Conservation (phyloP, 2,888 invertebrate genomes). For the Cancer borealis region DNA sequence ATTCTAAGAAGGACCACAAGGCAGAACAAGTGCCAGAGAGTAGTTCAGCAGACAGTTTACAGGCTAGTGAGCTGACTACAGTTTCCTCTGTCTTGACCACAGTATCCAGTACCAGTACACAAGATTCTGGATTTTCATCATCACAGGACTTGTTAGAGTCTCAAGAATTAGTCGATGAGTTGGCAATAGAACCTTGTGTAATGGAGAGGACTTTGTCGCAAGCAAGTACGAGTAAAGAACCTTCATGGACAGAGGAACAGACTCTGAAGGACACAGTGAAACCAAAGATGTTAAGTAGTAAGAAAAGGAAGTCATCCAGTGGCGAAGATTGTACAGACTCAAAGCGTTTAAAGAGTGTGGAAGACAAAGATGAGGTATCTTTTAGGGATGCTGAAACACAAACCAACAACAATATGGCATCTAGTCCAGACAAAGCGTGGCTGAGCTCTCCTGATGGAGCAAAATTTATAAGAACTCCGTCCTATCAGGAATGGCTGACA, state of each 20-base stretch:
- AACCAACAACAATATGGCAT: background rate
- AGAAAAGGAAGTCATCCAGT: constrained; percentile 45
- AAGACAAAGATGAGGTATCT: constrained; percentile 6
- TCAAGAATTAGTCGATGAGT: background rate
- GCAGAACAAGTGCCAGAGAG: background rate
- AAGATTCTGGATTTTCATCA: constrained; percentile 60
- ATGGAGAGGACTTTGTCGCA: background rate
- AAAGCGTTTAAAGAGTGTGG: background rate
- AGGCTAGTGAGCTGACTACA: background rate
- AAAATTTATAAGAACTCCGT: background rate
- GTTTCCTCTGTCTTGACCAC: constrained; percentile 45
- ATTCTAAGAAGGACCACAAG: background rate
- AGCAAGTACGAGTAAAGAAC: background rate
- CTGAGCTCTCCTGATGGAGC: background rate
- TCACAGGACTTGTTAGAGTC: constrained; percentile 59
- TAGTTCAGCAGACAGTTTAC: background rate
- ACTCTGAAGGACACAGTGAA: background rate
- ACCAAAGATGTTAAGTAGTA: constrained; percentile 7
- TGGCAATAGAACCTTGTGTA: background rate
- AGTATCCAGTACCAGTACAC: constrained; percentile 24
- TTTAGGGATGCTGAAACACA: background rate
- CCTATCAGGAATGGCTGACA: background rate
- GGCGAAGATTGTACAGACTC: background rate
- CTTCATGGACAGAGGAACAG: background rate
- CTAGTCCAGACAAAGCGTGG: background rate